phyloP scores from a whole-genome alignment of 2,888 invertebrate species.

The Sclerodermus sp. region DNA sequence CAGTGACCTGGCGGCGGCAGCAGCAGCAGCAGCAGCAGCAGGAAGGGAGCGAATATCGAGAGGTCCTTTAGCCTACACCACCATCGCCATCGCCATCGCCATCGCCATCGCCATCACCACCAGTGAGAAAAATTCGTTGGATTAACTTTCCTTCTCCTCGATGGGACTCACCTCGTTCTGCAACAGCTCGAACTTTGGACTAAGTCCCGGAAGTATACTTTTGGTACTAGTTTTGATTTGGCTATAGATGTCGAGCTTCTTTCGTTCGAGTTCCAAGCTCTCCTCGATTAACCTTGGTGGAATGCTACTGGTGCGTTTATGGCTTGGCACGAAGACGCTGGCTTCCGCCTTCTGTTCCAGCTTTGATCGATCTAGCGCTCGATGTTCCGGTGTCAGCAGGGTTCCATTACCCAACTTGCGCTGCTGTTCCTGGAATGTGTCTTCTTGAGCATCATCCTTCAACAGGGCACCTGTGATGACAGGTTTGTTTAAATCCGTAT shows the following conservation, averaged over 20 bases:
- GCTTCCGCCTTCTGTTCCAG: slow-evolving; percentile 41
- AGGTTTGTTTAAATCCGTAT: slow-evolving; percentile 63
- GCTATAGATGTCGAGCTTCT: slow-evolving; percentile 61
- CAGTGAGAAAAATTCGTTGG: not conserved
- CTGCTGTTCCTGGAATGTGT: slow-evolving; percentile 59
- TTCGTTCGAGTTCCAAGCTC: slow-evolving; percentile 47
- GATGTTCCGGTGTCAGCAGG: slow-evolving; percentile 48
- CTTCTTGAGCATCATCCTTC: slow-evolving; percentile 64
- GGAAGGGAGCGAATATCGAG: too few species aligned
- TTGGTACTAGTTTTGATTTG: slow-evolving; percentile 61
- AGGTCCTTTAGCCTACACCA: not conserved
- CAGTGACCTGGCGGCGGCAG: too few species aligned
- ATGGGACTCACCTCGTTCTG: slow-evolving; percentile 61
- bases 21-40: too few species aligned
- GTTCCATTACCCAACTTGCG: slow-evolving; percentile 59
- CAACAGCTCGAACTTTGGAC: slow-evolving; percentile 65
- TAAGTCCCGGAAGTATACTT: slow-evolving; percentile 59
- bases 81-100: too few species aligned
- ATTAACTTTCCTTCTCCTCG: slow-evolving; percentile 55
- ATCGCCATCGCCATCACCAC: too few species aligned
- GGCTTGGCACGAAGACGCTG: slow-evolving; percentile 58
- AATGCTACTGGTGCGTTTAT: slow-evolving; percentile 62
- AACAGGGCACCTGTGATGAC: slow-evolving; percentile 73
- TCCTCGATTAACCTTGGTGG: slow-evolving; percentile 63
- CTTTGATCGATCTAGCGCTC: slow-evolving; percentile 4